Evolutionary conservation across 2,113 vertebrate species (phyloP).

Genomic region (Azemiops feae): DNA sequence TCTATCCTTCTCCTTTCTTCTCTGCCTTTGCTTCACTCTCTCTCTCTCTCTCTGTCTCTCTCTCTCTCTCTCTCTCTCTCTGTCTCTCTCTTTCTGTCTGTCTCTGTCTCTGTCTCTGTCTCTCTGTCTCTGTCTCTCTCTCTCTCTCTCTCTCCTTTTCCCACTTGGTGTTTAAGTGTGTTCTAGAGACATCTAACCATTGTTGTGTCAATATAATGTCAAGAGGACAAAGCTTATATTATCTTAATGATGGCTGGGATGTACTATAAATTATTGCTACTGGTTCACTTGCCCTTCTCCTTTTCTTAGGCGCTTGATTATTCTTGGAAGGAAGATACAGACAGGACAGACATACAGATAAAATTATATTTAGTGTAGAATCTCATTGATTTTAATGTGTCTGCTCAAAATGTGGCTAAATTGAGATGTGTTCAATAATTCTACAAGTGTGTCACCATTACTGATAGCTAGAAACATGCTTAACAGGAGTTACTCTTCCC

Average conservation of each 20-base stretch:
- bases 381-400: not conserved
- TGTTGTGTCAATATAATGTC: not conserved
- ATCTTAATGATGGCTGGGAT: not conserved
- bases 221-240: not conserved
- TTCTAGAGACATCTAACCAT: not conserved
- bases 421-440: not conserved
- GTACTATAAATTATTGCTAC: not conserved
- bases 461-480: not conserved
- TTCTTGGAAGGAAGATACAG: not conserved
- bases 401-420: not conserved
- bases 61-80: no score
- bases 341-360: not conserved
- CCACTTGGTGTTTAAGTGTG: not conserved
- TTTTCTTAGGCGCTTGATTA: not conserved
- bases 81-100: no score
- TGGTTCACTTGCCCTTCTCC: not conserved
- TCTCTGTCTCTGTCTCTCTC: not conserved
- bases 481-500: not conserved
- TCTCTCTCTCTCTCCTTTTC: not conserved
- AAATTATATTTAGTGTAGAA: not conserved
- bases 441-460: not conserved
- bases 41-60: no score
- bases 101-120: not conserved
- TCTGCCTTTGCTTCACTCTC: no score
- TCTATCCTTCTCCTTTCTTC: not conserved